Percentiles rank a stretch among this genome's conserved stretches.
Conservation (phyloP, 1,140 invertebrate species). For the roundworm (Caenorhabditis elegans) region WBcel235 BX284602.5:5917501-5918000, state of each 20-base stretch:
- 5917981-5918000: background rate
- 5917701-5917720: constrained; percentile 69
- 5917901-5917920: background rate
- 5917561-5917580: constrained; percentile 30
- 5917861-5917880: background rate
- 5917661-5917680: constrained; percentile 51
- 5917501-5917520: constrained; percentile 27
- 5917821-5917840: background rate
- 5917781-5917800: too few relatives aligned
- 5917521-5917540: constrained; percentile 35
- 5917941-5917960: background rate
- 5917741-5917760: constrained; percentile 66
- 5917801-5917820: too few relatives aligned
- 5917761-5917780: background rate
- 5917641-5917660: background rate
- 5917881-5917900: background rate
- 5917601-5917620: constrained; percentile 35
- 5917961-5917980: background rate
- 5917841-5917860: background rate
- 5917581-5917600: constrained; percentile 43
- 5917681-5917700: constrained; percentile 70
- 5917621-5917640: constrained; percentile 28
- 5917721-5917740: constrained; percentile 68
- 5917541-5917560: constrained; percentile 19
- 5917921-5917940: constrained; percentile 4